A percentile compares a stretch with the other conserved stretches of the same genome.
Conservation (phyloP, 92 coral and sea anemone genomes). For the Plumapathes pennacea region DNA sequence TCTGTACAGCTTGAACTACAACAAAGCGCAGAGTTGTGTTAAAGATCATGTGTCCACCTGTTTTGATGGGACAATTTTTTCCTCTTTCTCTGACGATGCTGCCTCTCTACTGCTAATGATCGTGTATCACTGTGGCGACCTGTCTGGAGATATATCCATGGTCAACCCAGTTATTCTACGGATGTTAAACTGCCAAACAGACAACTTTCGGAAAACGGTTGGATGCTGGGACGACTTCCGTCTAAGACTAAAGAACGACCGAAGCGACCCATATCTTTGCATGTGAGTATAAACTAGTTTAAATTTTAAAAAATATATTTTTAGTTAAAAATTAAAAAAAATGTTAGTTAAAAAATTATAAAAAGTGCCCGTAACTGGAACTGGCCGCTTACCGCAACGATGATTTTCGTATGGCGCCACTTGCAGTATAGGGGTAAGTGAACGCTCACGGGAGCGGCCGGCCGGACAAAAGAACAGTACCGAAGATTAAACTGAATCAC, state of each 20-base stretch:
- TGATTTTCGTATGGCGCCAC: no score
- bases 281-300: conserved; percentile 10
- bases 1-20: not conserved
- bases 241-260: conserved; percentile 3
- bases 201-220: conserved; percentile 9
- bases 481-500: no score
- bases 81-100: conserved; percentile 5
- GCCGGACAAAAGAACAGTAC: no score
- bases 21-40: not conserved
- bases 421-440: no score
- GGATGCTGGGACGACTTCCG: conserved; percentile 25
- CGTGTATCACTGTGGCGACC: conserved; percentile 12
- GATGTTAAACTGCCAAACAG: conserved; percentile 5
- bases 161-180: not conserved
- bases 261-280: conserved; percentile 18
- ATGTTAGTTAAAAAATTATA: not conserved
- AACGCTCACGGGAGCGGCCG: no score
- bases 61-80: conserved; percentile 5
- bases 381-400: no score
- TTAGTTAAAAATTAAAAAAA: not conserved
- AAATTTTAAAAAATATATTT: not conserved
- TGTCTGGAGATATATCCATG: not conserved
- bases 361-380: not conserved
- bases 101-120: conserved; percentile 1
- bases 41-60: not conserved